Conservation (phyloP, 2,113 vertebrate genomes). For the Morphnarchus princeps region DNA sequence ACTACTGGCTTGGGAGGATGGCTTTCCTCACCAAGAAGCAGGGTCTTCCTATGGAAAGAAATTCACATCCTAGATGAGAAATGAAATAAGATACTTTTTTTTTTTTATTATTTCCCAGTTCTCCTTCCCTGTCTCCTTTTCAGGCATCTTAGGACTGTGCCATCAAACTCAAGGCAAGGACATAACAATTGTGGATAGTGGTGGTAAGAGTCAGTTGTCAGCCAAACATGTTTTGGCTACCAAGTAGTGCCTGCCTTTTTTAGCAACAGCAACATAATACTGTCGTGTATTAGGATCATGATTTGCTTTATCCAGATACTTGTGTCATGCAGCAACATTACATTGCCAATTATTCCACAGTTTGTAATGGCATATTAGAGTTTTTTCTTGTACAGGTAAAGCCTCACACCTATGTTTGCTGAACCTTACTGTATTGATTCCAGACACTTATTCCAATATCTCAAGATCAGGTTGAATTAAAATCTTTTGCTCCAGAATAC, state of each 20-base stretch:
- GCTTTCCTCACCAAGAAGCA: background rate
- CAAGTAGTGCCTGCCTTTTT: background rate
- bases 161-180: background rate
- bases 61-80: background rate
- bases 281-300: background rate
- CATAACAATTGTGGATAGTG: background rate
- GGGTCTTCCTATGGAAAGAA: background rate
- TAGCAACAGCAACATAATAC: background rate
- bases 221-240: background rate
- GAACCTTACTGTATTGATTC: background rate
- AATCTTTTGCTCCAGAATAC: background rate
- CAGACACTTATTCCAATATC: background rate
- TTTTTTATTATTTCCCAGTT: background rate
- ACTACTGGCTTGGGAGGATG: background rate
- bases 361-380: background rate
- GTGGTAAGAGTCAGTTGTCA: background rate
- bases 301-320: background rate
- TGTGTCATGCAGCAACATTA: background rate
- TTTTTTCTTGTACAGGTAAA: background rate
- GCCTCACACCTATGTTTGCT: background rate
- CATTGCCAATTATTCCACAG: background rate
- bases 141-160: background rate
- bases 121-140: background rate
- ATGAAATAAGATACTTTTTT: background rate
- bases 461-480: background rate